phyloP scores from a whole-genome alignment of 1,140 invertebrate species.

The Lepidostoma basale region DNA sequence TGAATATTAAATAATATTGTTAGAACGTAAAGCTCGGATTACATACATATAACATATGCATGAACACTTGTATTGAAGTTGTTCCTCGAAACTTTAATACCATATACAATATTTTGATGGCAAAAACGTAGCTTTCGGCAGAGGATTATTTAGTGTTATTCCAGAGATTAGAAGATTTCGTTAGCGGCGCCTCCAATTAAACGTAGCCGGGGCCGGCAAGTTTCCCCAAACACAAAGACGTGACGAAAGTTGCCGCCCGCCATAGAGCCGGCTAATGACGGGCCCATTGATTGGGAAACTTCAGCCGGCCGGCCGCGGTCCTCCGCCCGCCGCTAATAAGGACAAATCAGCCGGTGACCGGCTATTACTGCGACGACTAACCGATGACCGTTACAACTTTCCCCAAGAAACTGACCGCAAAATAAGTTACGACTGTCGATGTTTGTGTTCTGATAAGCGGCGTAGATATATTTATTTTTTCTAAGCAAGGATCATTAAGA shows the following conservation, averaged over 20 bases:
- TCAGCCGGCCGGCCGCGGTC: constrained; percentile 7
- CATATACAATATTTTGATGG: no score
- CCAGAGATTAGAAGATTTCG: constrained; percentile 19
- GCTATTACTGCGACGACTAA: neutral
- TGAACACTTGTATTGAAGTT: no score
- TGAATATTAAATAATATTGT: no score
- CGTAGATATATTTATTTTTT: no score
- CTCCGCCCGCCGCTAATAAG: neutral
- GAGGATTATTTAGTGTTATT: constrained; percentile 7
- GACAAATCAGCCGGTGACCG: constrained; percentile 3
- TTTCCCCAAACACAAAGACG: constrained; percentile 25
- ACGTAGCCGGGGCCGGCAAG: neutral
- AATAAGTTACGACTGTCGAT: neutral
- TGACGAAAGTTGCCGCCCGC: constrained; percentile 27
- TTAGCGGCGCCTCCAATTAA: constrained; percentile 15
- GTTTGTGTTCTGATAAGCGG: no score
- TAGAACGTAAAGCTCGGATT: no score
- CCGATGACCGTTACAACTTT: neutral
- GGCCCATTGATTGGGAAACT: constrained; percentile 37
- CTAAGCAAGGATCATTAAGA: no score
- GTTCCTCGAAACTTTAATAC: no score
- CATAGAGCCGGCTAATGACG: constrained; percentile 33
- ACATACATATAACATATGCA: no score
- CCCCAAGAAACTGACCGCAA: neutral
- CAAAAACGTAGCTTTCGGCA: neutral